Evolutionary conservation across 2,797 vertebrate genomes (phyloP), one percentile per base, ranked within the genome.

Genomic region (Microctenopoma steveboyesi): DNA sequence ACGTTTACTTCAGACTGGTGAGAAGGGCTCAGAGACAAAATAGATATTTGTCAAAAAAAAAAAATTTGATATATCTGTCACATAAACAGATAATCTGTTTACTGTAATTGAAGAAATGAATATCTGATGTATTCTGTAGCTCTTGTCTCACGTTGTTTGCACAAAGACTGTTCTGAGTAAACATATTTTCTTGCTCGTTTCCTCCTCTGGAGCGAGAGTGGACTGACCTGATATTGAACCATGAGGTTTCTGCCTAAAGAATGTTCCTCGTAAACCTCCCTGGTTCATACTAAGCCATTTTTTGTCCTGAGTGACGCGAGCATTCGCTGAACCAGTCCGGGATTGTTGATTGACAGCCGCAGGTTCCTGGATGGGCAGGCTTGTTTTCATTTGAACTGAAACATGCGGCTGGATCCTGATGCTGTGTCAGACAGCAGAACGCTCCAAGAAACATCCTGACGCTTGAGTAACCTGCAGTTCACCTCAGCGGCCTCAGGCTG

Each of bases 331-430:
- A 77, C 85, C 76, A 72, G 81, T 84, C 80, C 0, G 48, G 53
- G 56, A 65, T 43, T 3, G 48, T n/a, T 84, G 85, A 85, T 30
- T 81, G 77, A 80, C 79, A 48, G 76, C 42, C 1, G 60, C 67
- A 33, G 54, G 22, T 79, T 86, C 76, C 83, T 55, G 73, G 91
- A 88, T 7, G 7, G 80, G 75, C 87, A 48, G 87, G 89, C 91
- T 89, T 69, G 53, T 80, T 60, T 48, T 74, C 7, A 70, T 63
- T 43, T 27, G n/a, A 4, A 11, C 53, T 5, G 46, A 37, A 42
- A n/a, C 53, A 40, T 25, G 57, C 45, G 45, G 25, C 42, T 11
- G 58, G 39, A 78, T 64, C 62, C 68, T 68, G 79, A 72, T 78
- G 1, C 3, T 0, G 64, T 43, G 70, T 82, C 70, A 81, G 61